These are phyloP conservation scores for Sylvia borin DNA, from an alignment of 2,797 vertebrate genomes.

Conservation along the genomic window DNA sequence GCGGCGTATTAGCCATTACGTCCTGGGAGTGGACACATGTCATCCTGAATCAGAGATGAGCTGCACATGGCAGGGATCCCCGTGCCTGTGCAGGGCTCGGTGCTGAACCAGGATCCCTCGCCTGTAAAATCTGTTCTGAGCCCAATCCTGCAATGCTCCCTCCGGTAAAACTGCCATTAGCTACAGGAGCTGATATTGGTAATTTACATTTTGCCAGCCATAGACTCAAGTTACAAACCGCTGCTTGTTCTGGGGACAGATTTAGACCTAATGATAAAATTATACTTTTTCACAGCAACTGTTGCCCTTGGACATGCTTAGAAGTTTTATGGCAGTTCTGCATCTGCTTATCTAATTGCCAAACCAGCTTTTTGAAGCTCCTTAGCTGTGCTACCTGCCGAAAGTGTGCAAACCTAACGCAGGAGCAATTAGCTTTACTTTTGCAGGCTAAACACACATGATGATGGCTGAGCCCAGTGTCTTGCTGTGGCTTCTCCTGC, in stretches of 20 bases:
- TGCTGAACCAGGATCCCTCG: slow-evolving; percentile 22
- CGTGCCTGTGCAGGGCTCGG: not conserved
- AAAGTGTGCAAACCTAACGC: not conserved
- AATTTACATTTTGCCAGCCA: slow-evolving; percentile 57
- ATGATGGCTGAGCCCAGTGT: not conserved
- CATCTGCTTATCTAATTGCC: slow-evolving; percentile 47
- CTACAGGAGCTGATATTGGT: slow-evolving; percentile 54
- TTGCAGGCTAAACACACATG: not conserved
- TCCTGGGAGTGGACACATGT: slow-evolving; percentile 56
- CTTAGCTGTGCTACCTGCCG: slow-evolving; percentile 37
- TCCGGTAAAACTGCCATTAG: slow-evolving; percentile 51
- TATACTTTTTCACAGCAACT: slow-evolving; percentile 59
- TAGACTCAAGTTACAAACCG: slow-evolving; percentile 15
- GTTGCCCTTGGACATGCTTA: slow-evolving; percentile 68
- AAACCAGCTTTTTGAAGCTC: not conserved
- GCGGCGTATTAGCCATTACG: not conserved
- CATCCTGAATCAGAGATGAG: slow-evolving; percentile 45
- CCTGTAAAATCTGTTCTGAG: slow-evolving; percentile 43
- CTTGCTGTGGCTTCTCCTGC: slow-evolving; percentile 12
- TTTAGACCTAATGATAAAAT: slow-evolving; percentile 75
- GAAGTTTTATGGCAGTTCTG: slow-evolving; percentile 67
- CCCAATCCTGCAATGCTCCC: slow-evolving; percentile 55
- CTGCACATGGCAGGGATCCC: slow-evolving; percentile 61
- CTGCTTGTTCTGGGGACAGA: slow-evolving; percentile 68
- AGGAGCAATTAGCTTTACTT: not conserved